Evolutionary conservation across 1,140 invertebrate species (phyloP).

Genomic region (Drosophila rufa): DNA sequence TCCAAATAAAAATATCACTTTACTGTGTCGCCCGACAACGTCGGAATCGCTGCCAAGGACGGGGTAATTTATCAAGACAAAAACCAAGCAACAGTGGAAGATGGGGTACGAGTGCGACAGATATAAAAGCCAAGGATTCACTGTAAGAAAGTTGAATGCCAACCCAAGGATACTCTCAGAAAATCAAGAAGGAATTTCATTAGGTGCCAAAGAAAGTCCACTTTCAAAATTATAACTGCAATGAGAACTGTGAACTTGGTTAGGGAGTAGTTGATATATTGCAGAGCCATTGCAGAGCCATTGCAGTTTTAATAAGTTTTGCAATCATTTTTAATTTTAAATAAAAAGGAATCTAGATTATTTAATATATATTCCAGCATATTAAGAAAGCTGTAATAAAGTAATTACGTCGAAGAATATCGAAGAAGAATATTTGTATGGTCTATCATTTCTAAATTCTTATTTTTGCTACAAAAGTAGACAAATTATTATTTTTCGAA

Average conservation of each 20-base stretch:
- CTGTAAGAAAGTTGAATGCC: conserved; percentile 13
- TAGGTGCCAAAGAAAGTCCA: background rate
- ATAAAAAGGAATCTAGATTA: too few species aligned
- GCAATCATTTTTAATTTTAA: too few species aligned
- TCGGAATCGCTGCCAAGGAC: conserved; percentile 74
- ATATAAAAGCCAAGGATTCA: conserved; percentile 29
- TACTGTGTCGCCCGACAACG: conserved; percentile 72
- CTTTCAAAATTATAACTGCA: background rate
- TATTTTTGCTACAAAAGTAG: too few species aligned
- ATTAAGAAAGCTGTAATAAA: too few species aligned
- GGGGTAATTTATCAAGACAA: conserved; percentile 83
- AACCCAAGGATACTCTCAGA: background rate
- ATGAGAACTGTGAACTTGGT: background rate
- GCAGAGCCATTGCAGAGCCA: too few species aligned
- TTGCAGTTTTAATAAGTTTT: too few species aligned
- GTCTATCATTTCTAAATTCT: too few species aligned
- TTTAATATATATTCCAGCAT: background rate
- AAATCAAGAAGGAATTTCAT: conserved; percentile 11
- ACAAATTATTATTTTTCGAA: too few species aligned
- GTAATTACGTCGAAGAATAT: too few species aligned
- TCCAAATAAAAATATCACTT: conserved; percentile 82
- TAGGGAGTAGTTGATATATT: background rate
- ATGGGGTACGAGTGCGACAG: conserved; percentile 26
- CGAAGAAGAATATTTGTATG: too few species aligned
- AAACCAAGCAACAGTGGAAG: conserved; percentile 54